These are phyloP conservation scores for Armadillidium nasatum DNA, from an alignment of 1,140 invertebrate genomes.

Conservation along the genomic window DNA sequence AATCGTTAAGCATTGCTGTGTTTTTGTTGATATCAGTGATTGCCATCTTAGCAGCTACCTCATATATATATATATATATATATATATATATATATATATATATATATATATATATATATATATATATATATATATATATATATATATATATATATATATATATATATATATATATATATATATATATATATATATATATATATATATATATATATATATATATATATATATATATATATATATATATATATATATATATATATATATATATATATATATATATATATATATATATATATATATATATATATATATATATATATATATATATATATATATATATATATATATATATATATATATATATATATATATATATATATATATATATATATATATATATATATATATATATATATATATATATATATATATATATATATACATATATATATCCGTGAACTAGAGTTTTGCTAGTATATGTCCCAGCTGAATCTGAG, in stretches of 20 bases:
- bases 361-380: too few relatives aligned
- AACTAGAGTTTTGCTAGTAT: conserved; percentile 19
- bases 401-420: too few relatives aligned
- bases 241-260: neutral
- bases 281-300: too few relatives aligned
- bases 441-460: neutral
- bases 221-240: neutral
- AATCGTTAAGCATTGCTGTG: conserved; percentile 57
- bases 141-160: neutral
- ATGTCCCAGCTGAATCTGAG: neutral
- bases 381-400: too few relatives aligned
- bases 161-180: conserved; percentile 5
- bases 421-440: too few relatives aligned
- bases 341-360: too few relatives aligned
- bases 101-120: conserved; percentile 4
- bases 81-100: neutral
- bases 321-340: too few relatives aligned
- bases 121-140: conserved; percentile 17
- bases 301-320: too few relatives aligned
- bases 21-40: conserved; percentile 62
- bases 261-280: neutral
- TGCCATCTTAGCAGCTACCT: conserved; percentile 61
- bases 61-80: conserved; percentile 5
- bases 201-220: neutral
- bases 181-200: too few relatives aligned